Percentiles rank a stretch among this genome's conserved stretches.
phyloP scores from a whole-genome alignment of 2,113 vertebrate species.

The Glaucidium brasilianum region DNA sequence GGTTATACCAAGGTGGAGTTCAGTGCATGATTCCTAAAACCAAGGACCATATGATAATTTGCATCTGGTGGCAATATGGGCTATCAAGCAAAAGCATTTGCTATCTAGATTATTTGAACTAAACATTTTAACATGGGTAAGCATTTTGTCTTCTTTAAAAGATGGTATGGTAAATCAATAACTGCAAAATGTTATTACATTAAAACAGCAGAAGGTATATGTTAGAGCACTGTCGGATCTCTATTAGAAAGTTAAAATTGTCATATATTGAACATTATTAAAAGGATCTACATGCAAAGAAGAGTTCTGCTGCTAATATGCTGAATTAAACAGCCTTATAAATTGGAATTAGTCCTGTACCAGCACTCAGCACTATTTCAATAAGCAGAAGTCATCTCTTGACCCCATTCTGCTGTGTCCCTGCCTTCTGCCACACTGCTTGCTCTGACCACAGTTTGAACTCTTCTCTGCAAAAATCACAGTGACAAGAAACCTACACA shows the following conservation, averaged over 20 bases:
- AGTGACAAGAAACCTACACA: background rate
- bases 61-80: background rate
- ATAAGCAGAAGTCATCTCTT: background rate
- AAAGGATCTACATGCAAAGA: background rate
- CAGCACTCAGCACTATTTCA: background rate
- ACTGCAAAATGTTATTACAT: background rate
- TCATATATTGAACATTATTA: background rate
- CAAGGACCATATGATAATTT: background rate
- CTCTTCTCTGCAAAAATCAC: background rate
- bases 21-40: background rate
- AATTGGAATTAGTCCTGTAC: background rate
- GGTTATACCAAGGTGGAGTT: background rate
- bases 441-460: background rate
- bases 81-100: background rate
- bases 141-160: constrained; percentile 8
- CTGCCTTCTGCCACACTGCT: background rate
- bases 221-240: background rate
- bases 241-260: background rate
- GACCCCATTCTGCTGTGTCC: background rate
- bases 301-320: background rate
- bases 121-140: background rate
- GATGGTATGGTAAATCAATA: background rate
- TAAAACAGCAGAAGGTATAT: background rate
- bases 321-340: background rate
- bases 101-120: background rate